Conservation (phyloP, 2,797 vertebrate genomes). For the Pogoniulus pusillus region DNA sequence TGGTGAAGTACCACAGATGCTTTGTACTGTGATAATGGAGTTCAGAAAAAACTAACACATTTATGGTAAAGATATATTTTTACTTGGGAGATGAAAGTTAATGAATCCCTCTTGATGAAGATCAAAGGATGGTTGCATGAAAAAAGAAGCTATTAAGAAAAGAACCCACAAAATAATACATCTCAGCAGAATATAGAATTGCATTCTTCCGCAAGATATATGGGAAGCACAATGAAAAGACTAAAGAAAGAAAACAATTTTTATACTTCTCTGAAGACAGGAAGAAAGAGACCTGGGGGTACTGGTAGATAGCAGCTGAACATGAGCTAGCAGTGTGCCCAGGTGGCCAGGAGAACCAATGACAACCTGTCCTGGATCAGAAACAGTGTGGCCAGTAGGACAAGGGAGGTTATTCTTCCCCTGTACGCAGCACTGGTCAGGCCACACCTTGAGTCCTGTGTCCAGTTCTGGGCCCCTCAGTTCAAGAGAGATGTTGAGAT, state of each 20-base stretch:
- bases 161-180: background rate
- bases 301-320: too few relatives aligned
- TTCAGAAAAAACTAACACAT: background rate
- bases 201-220: background rate
- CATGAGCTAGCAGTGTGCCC: too few relatives aligned
- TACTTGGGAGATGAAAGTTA: background rate
- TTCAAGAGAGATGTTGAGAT: too few relatives aligned
- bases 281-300: too few relatives aligned
- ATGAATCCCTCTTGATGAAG: background rate
- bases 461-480: too few relatives aligned
- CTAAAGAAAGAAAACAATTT: background rate
- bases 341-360: too few relatives aligned
- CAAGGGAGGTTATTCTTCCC: too few relatives aligned
- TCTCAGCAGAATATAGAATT: background rate
- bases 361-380: too few relatives aligned
- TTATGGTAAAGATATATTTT: background rate
- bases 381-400: too few relatives aligned
- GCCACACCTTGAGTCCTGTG: too few relatives aligned
- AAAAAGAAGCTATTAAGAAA: background rate
- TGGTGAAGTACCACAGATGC: background rate
- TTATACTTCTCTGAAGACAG: too few relatives aligned
- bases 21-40: background rate
- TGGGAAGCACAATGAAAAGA: background rate
- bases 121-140: background rate
- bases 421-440: too few relatives aligned